phyloP scores from a whole-genome alignment of 2,888 invertebrate genomes.

The Drosophila sordidula region DNA sequence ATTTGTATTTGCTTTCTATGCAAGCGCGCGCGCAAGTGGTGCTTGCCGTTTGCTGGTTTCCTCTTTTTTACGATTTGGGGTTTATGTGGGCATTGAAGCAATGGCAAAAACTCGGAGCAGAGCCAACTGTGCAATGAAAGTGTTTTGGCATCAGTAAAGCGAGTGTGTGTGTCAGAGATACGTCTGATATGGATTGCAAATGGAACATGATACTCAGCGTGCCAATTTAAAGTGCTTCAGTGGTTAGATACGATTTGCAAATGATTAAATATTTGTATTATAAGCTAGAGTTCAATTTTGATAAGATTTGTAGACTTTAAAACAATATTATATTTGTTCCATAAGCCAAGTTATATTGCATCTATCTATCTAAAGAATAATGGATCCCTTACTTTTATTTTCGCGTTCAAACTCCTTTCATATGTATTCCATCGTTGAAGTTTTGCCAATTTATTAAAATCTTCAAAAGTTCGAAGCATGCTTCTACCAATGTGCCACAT shows the following conservation, averaged over 20 bases:
- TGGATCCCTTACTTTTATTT: background rate
- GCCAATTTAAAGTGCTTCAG: constrained; percentile 32
- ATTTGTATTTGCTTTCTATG: constrained; percentile 79
- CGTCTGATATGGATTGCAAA: constrained; percentile 38
- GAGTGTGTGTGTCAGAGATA: constrained; percentile 17
- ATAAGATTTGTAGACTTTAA: background rate
- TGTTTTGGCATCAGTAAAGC: constrained; percentile 28
- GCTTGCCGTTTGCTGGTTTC: constrained; percentile 51
- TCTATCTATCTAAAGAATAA: no score
- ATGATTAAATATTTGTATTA: constrained; percentile 1
- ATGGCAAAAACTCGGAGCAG: constrained; percentile 5
- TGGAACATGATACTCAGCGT: constrained; percentile 35
- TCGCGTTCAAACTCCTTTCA: background rate
- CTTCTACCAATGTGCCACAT: background rate
- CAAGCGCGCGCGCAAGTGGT: constrained; percentile 49
- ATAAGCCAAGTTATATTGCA: no score
- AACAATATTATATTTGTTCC: no score
- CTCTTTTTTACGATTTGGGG: constrained; percentile 65
- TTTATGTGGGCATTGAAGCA: constrained; percentile 61
- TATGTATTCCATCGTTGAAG: background rate
- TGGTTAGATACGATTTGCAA: background rate
- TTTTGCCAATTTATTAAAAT: no score
- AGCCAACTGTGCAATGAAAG: constrained; percentile 43
- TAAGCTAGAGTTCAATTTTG: background rate
- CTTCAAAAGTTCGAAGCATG: background rate